Evolutionary conservation across 2,797 vertebrate species (phyloP).

Genomic region (Falco biarmicus): DNA sequence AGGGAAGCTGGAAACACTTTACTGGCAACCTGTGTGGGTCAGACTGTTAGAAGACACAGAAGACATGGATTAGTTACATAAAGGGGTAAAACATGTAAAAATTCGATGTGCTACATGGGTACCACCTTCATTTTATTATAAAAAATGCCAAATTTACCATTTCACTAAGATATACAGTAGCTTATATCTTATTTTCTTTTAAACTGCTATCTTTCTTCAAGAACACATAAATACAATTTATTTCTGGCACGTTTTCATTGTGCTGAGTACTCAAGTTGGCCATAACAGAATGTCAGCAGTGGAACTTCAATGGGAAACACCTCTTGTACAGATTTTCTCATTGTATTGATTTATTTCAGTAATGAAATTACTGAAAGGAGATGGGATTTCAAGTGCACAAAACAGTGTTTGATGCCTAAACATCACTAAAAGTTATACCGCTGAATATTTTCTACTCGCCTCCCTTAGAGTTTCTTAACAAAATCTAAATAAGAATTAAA

Average conservation of each 20-base stretch:
- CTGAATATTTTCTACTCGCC: neutral
- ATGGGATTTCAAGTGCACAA: neutral
- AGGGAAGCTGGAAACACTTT: neutral
- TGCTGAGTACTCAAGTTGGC: neutral
- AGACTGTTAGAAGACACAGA: neutral
- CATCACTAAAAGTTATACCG: neutral
- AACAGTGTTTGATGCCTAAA: neutral
- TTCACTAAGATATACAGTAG: neutral
- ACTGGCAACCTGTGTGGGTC: neutral
- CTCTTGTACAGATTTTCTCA: neutral
- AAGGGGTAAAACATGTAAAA: neutral
- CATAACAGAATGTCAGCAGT: neutral
- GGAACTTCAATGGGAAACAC: neutral
- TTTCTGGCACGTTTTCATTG: neutral
- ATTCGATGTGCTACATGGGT: neutral
- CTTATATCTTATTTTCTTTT: neutral
- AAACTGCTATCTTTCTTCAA: neutral
- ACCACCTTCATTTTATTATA: neutral
- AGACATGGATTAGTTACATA: neutral
- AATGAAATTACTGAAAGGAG: neutral
- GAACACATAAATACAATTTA: neutral
- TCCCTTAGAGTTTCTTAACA: neutral
- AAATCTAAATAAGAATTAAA: neutral
- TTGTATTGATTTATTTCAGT: neutral
- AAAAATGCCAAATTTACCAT: neutral